phyloP scores from a whole-genome alignment of 2,113 vertebrate species.

The Brevimyrus niger region DNA sequence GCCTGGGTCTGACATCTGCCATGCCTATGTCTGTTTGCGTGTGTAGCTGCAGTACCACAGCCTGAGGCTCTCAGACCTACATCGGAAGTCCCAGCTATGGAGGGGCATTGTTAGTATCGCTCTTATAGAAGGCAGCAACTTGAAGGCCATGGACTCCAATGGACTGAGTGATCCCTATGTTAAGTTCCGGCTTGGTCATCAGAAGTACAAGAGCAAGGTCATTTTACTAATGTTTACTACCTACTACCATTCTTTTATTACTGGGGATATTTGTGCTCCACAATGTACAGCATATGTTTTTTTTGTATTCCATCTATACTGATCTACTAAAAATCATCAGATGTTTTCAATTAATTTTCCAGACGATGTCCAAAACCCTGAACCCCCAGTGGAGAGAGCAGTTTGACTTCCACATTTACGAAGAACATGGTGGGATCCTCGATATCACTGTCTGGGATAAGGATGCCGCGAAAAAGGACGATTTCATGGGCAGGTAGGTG shows the following conservation, averaged over 20 bases:
- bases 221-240: neutral
- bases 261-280: neutral
- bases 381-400: conserved; percentile 97
- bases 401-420: conserved; percentile 96
- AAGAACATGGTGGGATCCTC: conserved; percentile 84
- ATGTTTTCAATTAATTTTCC: conserved; percentile 27
- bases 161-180: conserved; percentile 90
- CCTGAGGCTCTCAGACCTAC: conserved; percentile 81
- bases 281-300: neutral
- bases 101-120: conserved; percentile 91
- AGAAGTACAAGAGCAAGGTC: conserved; percentile 99
- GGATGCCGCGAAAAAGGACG: conserved; percentile 88
- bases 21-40: conserved; percentile 16
- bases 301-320: neutral
- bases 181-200: conserved; percentile 88
- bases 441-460: conserved; percentile 96
- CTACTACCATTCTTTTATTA: neutral
- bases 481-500: conserved; percentile 94
- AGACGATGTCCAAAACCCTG: conserved; percentile 89
- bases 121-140: conserved; percentile 78
- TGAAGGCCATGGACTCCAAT: conserved; percentile 88
- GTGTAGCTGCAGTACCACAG: conserved; percentile 73
- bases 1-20: neutral
- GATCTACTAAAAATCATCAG: neutral
- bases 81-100: conserved; percentile 89